Base-by-base conservation (phyloP, 2,797 vertebrate species). In the Xenops minutus region DNA sequence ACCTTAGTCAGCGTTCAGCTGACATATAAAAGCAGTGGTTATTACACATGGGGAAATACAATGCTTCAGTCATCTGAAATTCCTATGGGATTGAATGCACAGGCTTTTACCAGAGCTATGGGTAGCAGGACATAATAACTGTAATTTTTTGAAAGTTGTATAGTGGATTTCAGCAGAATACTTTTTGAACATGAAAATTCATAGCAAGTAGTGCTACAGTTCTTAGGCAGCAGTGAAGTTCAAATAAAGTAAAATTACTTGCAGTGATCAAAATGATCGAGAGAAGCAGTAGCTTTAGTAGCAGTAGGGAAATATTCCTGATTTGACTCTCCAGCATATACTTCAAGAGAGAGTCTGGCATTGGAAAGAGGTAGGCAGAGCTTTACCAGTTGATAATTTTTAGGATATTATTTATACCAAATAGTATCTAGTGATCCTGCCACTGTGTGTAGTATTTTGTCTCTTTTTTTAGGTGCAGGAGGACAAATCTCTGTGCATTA, bases 21-120 rank as follows among this genome's bases (percentile, higher is more conserved):
- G 88, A 82, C 19, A 12, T 29, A 1, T 20, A 89, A 80, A 68
- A 95, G 80, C 59, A 77, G 88, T 44, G 67, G 48, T 84, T 95
- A 48, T 88, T 95, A 66, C 77, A 76, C 56, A 8, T 41, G 43
- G 43, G 58, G 79, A 91, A 92, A 83, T 91, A 79, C 44, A 95
- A 7, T 84, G 88, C 83, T 92, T 86, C 92, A 79, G 82, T 78
- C 89, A 77, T 93, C 85, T 84, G 79, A 91, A 92, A 91, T 93
- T 88, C 94, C 82, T 59, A 0, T 27, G 91, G 85, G 88, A 85
- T 43, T 90, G 89, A 91, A 66, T 0, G 2, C 41, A 51, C 15
- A 61, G 73, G 79, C 67, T 81, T 92, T 73, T 77, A 84, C 29
- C 34, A 59, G 69, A 16, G 17, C 80, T 82, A 22, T 0, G 1